Evolutionary conservation across 2,888 invertebrate genomes (phyloP).

Genomic region (Mamestra brassicae): DNA sequence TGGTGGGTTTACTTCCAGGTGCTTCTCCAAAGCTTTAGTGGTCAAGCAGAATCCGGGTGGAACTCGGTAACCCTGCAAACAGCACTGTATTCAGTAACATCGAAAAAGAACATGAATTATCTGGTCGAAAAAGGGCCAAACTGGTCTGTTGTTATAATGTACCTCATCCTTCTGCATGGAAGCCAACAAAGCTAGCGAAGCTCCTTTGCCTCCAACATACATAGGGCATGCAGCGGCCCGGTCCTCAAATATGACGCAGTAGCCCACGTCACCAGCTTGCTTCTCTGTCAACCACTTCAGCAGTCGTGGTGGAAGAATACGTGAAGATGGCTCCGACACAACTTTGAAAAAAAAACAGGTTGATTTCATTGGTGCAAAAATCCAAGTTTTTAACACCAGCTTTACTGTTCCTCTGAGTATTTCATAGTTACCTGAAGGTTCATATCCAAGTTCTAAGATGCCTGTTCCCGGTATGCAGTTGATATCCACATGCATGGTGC

Average conservation of each 20-base stretch:
- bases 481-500: constrained; percentile 75
- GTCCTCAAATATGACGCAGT: constrained; percentile 86
- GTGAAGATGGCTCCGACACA: constrained; percentile 62
- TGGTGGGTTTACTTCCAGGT: constrained; percentile 87
- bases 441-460: constrained; percentile 80
- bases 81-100: background rate
- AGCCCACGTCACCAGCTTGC: constrained; percentile 75
- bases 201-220: constrained; percentile 95
- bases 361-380: no score
- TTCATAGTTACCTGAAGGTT: constrained; percentile 70
- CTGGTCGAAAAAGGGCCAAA: background rate
- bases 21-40: constrained; percentile 90
- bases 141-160: constrained; percentile 26
- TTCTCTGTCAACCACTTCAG: constrained; percentile 75
- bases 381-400: no score
- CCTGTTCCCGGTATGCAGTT: constrained; percentile 81
- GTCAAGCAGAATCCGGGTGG: constrained; percentile 94
- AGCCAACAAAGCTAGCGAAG: constrained; percentile 93
- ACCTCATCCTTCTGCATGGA: constrained; percentile 86
- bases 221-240: constrained; percentile 88
- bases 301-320: constrained; percentile 67
- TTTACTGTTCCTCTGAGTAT: no score
- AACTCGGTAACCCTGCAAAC: constrained; percentile 89
- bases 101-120: background rate
- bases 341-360: constrained; percentile 52